A percentile compares a stretch with the other conserved stretches of the same genome.
These are phyloP conservation scores for Drosophila leontia DNA, from an alignment of 1,140 invertebrate genomes.

Conservation along the genomic window DNA sequence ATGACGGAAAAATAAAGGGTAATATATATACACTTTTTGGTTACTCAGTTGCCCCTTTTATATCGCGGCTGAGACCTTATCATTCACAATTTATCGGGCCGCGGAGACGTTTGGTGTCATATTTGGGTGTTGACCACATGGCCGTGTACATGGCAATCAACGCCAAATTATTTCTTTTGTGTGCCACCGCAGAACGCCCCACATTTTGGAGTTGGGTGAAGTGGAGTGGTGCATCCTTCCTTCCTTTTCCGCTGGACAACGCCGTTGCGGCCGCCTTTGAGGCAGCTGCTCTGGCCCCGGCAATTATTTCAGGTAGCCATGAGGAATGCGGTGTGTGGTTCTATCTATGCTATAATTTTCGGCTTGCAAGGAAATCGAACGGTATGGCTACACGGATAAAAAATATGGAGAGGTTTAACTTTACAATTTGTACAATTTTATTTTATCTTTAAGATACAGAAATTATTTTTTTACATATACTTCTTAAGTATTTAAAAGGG, in stretches of 20 bases:
- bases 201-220: constrained; percentile 3
- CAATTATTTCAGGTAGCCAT: constrained; percentile 80
- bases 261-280: constrained; percentile 6
- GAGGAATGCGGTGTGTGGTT: constrained; percentile 37
- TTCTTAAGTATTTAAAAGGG: too few relatives aligned
- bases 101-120: constrained; percentile 70
- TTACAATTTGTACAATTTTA: background rate
- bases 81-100: constrained; percentile 66
- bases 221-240: constrained; percentile 38
- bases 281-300: constrained; percentile 43
- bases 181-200: constrained; percentile 54
- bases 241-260: constrained; percentile 57
- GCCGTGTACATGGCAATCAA: constrained; percentile 79
- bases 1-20: background rate
- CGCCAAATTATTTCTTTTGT: constrained; percentile 77
- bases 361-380: constrained; percentile 30
- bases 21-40: constrained; percentile 48
- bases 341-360: constrained; percentile 69
- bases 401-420: background rate
- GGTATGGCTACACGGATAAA: constrained; percentile 2
- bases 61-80: constrained; percentile 47
- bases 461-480: too few relatives aligned
- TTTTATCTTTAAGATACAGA: too few relatives aligned
- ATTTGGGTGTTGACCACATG: constrained; percentile 80
- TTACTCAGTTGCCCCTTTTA: constrained; percentile 34